Percentiles rank a stretch among this genome's conserved stretches.
These are phyloP conservation scores for Prietella phreatophila DNA, from an alignment of 2,113 vertebrate species.

Conservation along the genomic window DNA sequence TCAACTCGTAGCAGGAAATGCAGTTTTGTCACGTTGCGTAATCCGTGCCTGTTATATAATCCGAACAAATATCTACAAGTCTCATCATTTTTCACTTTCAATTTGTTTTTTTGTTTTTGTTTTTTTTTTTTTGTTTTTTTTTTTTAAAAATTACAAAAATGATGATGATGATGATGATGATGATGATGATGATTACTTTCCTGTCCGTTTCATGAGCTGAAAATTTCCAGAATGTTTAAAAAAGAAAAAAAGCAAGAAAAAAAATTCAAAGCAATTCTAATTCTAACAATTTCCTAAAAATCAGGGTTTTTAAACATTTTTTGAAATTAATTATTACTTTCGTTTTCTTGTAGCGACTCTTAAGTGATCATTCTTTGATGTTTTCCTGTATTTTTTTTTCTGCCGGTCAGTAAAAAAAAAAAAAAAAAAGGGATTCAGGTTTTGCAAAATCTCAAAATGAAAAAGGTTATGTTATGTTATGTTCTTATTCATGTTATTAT, in stretches of 20 bases:
- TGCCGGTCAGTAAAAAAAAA: conserved; percentile 85
- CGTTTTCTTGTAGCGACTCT: neutral
- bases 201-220: conserved; percentile 40
- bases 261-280: conserved; percentile 55
- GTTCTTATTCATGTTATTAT: conserved; percentile 58
- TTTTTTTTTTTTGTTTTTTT: too few relatives aligned
- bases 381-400: conserved; percentile 84
- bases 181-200: too few relatives aligned
- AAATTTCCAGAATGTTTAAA: neutral
- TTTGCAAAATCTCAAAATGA: conserved; percentile 93
- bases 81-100: conserved; percentile 44
- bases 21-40: conserved; percentile 52
- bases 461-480: conserved; percentile 66
- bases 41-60: conserved; percentile 53
- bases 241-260: neutral
- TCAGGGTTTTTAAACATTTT: conserved; percentile 56
- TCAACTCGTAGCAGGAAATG: conserved; percentile 17
- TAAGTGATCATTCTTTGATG: conserved; percentile 63
- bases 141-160: too few relatives aligned
- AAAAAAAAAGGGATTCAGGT: conserved; percentile 85
- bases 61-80: conserved; percentile 43
- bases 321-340: conserved; percentile 40
- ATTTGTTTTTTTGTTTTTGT: neutral
- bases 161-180: too few relatives aligned
- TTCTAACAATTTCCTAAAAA: conserved; percentile 45